phyloP scores from a whole-genome alignment of 2,797 vertebrate genomes.

The Sphaeramia orbicularis region DNA sequence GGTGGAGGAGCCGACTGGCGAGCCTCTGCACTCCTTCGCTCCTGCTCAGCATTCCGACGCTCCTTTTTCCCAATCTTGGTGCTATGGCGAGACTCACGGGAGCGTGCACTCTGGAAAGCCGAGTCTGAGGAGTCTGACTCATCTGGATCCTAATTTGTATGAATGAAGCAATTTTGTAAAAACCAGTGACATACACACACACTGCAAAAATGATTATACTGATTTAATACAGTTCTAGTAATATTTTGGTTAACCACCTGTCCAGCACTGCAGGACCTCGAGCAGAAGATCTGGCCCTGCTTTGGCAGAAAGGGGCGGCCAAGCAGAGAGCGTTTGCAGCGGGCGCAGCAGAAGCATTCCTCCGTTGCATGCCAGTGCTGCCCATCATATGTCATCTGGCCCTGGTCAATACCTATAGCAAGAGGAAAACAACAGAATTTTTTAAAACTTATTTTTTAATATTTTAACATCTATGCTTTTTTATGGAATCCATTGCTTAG shows the following conservation, averaged over 20 bases:
- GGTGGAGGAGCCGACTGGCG: constrained; percentile 87
- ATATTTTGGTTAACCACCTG: constrained; percentile 73
- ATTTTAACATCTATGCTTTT: no score
- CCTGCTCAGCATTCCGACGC: constrained; percentile 80
- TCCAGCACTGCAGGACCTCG: constrained; percentile 93
- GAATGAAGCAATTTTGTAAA: constrained; percentile 15
- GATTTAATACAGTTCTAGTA: not conserved
- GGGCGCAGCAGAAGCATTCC: constrained; percentile 96
- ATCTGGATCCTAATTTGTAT: constrained; percentile 86
- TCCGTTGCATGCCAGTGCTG: constrained; percentile 99
- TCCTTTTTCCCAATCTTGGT: constrained; percentile 95
- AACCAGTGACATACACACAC: not conserved
- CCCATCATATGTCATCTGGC: constrained; percentile 98
- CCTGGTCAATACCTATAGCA: constrained; percentile 95
- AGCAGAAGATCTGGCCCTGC: constrained; percentile 98
- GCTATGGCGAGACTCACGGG: constrained; percentile 95
- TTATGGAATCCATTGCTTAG: no score
- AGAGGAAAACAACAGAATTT: not conserved
- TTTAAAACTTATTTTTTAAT: no score
- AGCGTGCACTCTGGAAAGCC: constrained; percentile 95
- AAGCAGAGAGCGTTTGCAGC: constrained; percentile 95
- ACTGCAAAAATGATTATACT: not conserved
- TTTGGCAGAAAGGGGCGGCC: constrained; percentile 97
- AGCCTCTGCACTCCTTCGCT: constrained; percentile 83
- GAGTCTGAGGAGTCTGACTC: constrained; percentile 97